phyloP scores from a whole-genome alignment of 2,888 invertebrate species.

The Oxycera nigricornis region DNA sequence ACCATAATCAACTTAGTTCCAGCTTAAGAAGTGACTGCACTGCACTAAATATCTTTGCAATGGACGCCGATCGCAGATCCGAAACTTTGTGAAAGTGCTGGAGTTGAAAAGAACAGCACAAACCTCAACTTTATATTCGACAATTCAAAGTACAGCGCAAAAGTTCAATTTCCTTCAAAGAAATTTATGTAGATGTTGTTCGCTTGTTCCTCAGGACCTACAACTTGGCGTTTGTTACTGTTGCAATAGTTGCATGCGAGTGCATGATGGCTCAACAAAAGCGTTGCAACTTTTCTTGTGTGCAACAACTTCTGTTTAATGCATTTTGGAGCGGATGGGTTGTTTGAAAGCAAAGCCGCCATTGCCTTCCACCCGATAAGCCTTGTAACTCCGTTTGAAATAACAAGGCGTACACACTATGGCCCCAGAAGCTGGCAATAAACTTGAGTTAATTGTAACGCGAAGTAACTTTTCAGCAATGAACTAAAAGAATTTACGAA shows the following conservation, averaged over 20 bases:
- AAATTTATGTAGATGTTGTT: conserved; percentile 31
- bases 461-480: conserved; percentile 34
- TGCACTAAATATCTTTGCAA: conserved; percentile 23
- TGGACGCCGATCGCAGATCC: neutral
- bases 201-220: neutral
- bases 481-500: conserved; percentile 35
- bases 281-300: conserved; percentile 23
- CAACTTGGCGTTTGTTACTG: neutral
- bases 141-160: conserved; percentile 26
- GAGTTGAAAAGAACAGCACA: conserved; percentile 37
- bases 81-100: neutral
- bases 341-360: neutral
- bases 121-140: conserved; percentile 37
- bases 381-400: neutral
- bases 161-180: conserved; percentile 38
- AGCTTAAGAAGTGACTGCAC: conserved; percentile 26
- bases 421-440: conserved; percentile 2
- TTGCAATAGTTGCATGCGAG: neutral
- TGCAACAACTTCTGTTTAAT: conserved; percentile 35
- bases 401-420: neutral
- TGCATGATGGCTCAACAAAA: neutral
- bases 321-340: conserved; percentile 3
- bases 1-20: conserved; percentile 30
- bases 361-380: neutral
- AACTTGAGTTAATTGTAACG: conserved; percentile 41